Percentiles rank a stretch among this genome's conserved stretches.
phyloP scores from a whole-genome alignment of 2,888 invertebrate species.

The Copidosoma aretas region DNA sequence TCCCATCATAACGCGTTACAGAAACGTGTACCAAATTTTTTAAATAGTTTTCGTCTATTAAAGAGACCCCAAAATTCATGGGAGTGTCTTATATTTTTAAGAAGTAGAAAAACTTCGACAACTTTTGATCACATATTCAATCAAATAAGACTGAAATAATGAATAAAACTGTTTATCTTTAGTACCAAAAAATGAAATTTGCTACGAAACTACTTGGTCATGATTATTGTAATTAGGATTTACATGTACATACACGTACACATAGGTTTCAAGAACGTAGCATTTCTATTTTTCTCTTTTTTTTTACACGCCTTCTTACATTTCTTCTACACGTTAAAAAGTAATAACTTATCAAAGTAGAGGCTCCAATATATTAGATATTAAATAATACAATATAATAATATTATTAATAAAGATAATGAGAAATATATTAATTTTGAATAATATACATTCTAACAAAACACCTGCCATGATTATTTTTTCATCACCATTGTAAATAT shows the following conservation, averaged over 20 bases:
- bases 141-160: constrained; percentile 20
- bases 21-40: constrained; percentile 37
- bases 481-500: constrained; percentile 49
- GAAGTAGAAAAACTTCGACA: constrained; percentile 31
- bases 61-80: constrained; percentile 19
- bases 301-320: constrained; percentile 22
- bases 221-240: constrained; percentile 25
- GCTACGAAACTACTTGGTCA: constrained; percentile 38
- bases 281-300: constrained; percentile 23
- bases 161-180: constrained; percentile 23
- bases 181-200: constrained; percentile 31
- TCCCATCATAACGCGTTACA: constrained; percentile 51
- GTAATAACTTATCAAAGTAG: constrained; percentile 55
- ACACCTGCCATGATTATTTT: constrained; percentile 54
- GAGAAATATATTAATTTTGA: constrained; percentile 62
- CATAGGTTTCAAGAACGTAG: constrained; percentile 27
- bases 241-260: constrained; percentile 25
- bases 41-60: neutral
- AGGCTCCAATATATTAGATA: constrained; percentile 61
- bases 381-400: constrained; percentile 54
- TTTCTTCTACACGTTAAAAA: constrained; percentile 47
- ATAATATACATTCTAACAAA: constrained; percentile 62
- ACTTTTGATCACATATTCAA: constrained; percentile 13
- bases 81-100: constrained; percentile 9
- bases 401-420: constrained; percentile 47